Conservation (phyloP, 2,113 vertebrate genomes). For the Pluvianellus socialis region DNA sequence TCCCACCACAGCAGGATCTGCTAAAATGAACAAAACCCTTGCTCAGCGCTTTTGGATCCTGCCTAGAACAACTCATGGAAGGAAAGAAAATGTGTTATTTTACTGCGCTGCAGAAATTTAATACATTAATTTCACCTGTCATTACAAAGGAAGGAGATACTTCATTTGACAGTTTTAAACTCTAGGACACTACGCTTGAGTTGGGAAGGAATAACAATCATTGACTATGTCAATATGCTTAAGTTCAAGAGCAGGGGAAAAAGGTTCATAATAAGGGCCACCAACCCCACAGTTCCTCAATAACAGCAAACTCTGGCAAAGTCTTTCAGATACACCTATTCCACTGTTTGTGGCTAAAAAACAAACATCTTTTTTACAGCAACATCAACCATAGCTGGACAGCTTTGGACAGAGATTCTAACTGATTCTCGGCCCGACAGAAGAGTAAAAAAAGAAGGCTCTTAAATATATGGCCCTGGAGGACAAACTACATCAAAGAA, state of each 20-base stretch:
- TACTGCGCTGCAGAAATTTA: not conserved
- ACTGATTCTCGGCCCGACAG: not conserved
- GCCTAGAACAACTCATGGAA: conserved; percentile 19
- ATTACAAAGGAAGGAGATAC: not conserved
- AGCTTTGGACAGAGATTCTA: not conserved
- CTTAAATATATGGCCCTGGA: not conserved
- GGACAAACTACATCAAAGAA: not conserved
- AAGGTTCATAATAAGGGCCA: not conserved
- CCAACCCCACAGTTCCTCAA: not conserved
- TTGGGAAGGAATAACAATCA: not conserved
- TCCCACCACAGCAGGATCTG: conserved; percentile 51
- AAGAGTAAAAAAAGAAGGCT: not conserved
- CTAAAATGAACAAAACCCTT: not conserved
- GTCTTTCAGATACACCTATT: not conserved
- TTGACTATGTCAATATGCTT: not conserved
- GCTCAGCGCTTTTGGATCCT: conserved; percentile 58
- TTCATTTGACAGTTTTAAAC: not conserved
- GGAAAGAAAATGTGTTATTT: not conserved
- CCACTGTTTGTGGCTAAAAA: not conserved
- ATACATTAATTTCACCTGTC: not conserved
- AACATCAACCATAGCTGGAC: not conserved
- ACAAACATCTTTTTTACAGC: not conserved
- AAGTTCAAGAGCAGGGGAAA: not conserved
- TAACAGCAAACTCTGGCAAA: not conserved
- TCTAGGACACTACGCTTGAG: not conserved